A percentile compares a stretch with the other conserved stretches of the same genome.
Evolutionary conservation across 2,888 invertebrate genomes (phyloP).

Genomic region (Cheilosia soror): DNA sequence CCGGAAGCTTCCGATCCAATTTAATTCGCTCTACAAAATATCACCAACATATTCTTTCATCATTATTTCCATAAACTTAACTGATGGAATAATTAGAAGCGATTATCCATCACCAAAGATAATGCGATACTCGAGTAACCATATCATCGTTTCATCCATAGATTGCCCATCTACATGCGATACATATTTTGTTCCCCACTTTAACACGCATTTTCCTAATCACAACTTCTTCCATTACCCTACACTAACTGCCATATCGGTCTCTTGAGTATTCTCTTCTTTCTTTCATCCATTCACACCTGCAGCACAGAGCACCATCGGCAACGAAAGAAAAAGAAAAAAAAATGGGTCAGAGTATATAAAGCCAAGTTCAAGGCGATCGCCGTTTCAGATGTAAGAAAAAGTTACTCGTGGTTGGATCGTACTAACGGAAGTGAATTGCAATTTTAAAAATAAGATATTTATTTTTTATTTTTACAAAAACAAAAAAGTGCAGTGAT

Average conservation of each 20-base stretch:
- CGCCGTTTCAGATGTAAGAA: constrained; percentile 85
- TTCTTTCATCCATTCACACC: constrained; percentile 65
- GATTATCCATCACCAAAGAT: constrained; percentile 33
- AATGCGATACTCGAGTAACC: constrained; percentile 41
- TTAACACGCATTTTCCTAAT: constrained; percentile 39
- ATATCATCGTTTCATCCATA: constrained; percentile 18
- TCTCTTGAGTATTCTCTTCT: constrained; percentile 44
- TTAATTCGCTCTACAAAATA: constrained; percentile 1
- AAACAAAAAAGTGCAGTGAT: constrained; percentile 35
- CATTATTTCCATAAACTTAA: constrained; percentile 37
- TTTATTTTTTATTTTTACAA: not conserved
- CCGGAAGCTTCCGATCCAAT: not conserved
- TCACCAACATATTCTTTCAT: constrained; percentile 12
- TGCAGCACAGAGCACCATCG: constrained; percentile 52
- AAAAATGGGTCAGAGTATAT: constrained; percentile 92
- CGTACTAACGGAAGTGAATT: constrained; percentile 58
- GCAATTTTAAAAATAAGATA: constrained; percentile 3
- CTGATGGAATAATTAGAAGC: constrained; percentile 29
- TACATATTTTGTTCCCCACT: constrained; percentile 8
- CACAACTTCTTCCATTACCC: constrained; percentile 37
- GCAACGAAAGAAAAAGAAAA: constrained; percentile 67
- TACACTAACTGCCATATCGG: constrained; percentile 10
- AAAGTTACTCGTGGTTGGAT: constrained; percentile 78
- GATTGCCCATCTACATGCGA: constrained; percentile 11
- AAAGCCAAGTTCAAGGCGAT: constrained; percentile 92